These are phyloP conservation scores for Thalpophila matura DNA, from an alignment of 2,888 invertebrate genomes.

Conservation along the genomic window DNA sequence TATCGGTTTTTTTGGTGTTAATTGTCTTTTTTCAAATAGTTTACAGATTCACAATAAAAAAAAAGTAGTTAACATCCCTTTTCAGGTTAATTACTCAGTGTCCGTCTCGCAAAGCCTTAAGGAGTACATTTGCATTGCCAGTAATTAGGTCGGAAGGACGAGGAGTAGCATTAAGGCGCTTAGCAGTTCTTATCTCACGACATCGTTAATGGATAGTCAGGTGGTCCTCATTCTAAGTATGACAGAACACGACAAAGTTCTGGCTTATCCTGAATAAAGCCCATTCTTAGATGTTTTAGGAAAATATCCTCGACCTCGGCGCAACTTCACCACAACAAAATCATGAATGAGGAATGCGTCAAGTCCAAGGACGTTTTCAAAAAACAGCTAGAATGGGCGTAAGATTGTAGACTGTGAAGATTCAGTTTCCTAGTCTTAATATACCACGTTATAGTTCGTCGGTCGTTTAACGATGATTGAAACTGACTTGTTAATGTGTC, in stretches of 20 bases:
- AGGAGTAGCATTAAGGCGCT: conserved; percentile 30
- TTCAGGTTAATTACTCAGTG: conserved; percentile 36
- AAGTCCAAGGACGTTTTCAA: too few species aligned
- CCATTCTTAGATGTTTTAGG: too few species aligned
- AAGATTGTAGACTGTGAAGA: background rate
- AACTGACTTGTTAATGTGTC: conserved; percentile 57
- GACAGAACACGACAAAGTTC: conserved; percentile 7
- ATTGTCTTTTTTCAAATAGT: too few species aligned
- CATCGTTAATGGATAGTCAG: background rate
- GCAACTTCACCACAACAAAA: too few species aligned
- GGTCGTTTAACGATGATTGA: conserved; percentile 57
- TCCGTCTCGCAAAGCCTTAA: conserved; percentile 20
- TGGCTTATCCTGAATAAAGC: background rate
- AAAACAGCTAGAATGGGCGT: too few species aligned
- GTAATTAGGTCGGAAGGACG: conserved; percentile 32
- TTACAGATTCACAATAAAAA: too few species aligned
- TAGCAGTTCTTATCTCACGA: conserved; percentile 14
- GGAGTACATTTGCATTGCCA: conserved; percentile 26
- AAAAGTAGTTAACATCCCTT: too few species aligned
- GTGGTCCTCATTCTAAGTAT: conserved; percentile 17
- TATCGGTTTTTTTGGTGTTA: too few species aligned
- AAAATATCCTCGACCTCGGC: too few species aligned
- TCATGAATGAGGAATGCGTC: too few species aligned
- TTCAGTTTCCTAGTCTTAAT: conserved; percentile 36
- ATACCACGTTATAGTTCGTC: conserved; percentile 41